Evolutionary conservation across 2,888 invertebrate genomes (phyloP).

Genomic region (Graphium colonna): DNA sequence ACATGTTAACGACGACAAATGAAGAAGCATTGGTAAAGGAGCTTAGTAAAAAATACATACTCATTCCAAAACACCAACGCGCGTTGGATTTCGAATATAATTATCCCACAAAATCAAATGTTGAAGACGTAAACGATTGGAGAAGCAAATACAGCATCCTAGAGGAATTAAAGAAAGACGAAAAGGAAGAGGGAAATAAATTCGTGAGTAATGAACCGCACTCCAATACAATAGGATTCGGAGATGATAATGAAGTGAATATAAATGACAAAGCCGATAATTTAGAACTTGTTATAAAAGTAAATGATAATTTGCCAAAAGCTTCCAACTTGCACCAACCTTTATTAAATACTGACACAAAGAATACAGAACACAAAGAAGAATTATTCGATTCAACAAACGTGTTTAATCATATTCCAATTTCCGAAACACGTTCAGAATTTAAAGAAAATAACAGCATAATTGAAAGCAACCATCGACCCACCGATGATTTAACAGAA

Average conservation of each 20-base stretch:
- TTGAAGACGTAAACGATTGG: constrained; percentile 53
- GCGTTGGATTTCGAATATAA: constrained; percentile 29
- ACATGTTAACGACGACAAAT: constrained; percentile 25
- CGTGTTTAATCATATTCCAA: not conserved
- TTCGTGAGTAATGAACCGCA: not conserved
- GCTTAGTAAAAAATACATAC: constrained; percentile 64
- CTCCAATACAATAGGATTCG: not conserved
- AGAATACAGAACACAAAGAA: not conserved
- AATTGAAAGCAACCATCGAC: no score
- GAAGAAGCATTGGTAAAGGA: constrained; percentile 50
- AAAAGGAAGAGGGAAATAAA: constrained; percentile 36
- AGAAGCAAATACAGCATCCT: constrained; percentile 69
- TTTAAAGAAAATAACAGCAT: not conserved
- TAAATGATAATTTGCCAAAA: not conserved
- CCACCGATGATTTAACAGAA: constrained; percentile 3
- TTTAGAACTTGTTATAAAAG: not conserved
- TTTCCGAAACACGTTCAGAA: not conserved
- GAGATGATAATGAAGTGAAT: constrained; percentile 6
- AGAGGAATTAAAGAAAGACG: constrained; percentile 53
- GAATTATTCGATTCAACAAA: not conserved
- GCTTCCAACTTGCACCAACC: no score
- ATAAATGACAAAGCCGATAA: not conserved
- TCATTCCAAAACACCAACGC: constrained; percentile 55
- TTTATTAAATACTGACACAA: no score
- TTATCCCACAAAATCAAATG: constrained; percentile 27